phyloP scores from a whole-genome alignment of 37 sponge, comb jelly and placozoan genomes.

The Theonella swinhoei region DNA sequence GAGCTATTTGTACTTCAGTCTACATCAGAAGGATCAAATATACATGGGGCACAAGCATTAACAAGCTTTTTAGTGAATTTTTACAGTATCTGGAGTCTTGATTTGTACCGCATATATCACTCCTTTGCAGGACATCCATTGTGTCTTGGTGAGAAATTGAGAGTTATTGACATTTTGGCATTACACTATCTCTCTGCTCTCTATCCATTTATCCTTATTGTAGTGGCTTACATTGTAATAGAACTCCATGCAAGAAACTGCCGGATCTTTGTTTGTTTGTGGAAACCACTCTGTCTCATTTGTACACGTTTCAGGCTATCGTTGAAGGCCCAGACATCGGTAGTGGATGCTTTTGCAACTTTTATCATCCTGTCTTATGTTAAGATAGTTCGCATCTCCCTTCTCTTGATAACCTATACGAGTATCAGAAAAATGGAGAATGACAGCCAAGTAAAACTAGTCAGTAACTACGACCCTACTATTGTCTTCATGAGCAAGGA shows the following conservation, averaged over 20 bases:
- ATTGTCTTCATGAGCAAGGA: slow-evolving; percentile 4
- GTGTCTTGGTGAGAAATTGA: slow-evolving; percentile 14
- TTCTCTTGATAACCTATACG: slow-evolving; percentile 15
- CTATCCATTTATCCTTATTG: slow-evolving; percentile 22
- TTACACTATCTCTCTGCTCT: slow-evolving; percentile 32
- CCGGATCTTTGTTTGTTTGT: slow-evolving; percentile 25
- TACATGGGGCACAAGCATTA: neutral
- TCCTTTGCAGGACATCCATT: neutral
- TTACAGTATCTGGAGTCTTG: slow-evolving; percentile 47
- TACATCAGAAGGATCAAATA: neutral
- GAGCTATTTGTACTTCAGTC: neutral
- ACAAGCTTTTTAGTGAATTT: neutral
- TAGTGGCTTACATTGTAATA: slow-evolving; percentile 6
- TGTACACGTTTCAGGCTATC: slow-evolving; percentile 30
- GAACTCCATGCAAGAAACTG: slow-evolving; percentile 49
- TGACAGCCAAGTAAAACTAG: neutral
- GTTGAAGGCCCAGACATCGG: slow-evolving; percentile 44
- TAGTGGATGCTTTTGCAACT: slow-evolving; percentile 60
- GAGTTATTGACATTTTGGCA: slow-evolving; percentile 22
- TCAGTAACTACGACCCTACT: slow-evolving; percentile 31
- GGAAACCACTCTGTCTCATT: slow-evolving; percentile 45
- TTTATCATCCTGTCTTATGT: slow-evolving; percentile 48
- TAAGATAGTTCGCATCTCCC: slow-evolving; percentile 27
- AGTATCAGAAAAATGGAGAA: neutral
- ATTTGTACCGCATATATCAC: slow-evolving; percentile 14